phyloP scores from a whole-genome alignment of 2,797 vertebrate genomes.

The Rhabdomys pumilio region DNA sequence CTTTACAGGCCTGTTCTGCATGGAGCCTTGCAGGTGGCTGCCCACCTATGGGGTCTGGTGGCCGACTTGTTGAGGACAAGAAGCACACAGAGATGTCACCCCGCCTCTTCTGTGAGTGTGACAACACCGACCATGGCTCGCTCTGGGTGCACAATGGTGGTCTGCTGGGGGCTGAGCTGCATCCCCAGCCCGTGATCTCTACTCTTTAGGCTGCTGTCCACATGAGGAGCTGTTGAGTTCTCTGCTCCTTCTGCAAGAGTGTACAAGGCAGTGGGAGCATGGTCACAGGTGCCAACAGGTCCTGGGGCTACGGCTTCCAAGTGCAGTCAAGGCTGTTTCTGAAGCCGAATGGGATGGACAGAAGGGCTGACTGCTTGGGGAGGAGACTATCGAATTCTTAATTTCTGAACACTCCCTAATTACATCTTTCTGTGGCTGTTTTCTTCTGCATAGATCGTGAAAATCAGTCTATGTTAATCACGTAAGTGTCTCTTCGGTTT shows the following conservation, averaged over 20 bases:
- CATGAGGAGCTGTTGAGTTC: not conserved
- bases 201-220: not conserved
- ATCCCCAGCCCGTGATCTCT: not conserved
- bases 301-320: not conserved
- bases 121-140: constrained; percentile 90
- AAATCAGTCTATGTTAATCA: constrained; percentile 92
- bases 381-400: constrained; percentile 29
- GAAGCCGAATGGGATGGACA: not conserved
- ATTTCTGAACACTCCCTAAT: constrained; percentile 73
- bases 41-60: constrained; percentile 88
- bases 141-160: constrained; percentile 84
- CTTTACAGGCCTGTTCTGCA: constrained; percentile 89
- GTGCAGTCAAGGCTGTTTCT: no score
- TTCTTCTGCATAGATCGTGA: constrained; percentile 87
- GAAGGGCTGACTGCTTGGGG: not conserved
- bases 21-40: constrained; percentile 90
- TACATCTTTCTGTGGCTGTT: constrained; percentile 22
- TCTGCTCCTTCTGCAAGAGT: not conserved
- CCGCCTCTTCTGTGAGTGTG: constrained; percentile 90
- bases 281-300: accelerated
- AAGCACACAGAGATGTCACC: constrained; percentile 88
- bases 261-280: not conserved
- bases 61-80: constrained; percentile 87
- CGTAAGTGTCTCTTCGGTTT: constrained; percentile 86
- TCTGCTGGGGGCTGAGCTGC: not conserved